Base-by-base conservation (phyloP, 1,140 invertebrate genomes). In the Hetaerina americana region DNA sequence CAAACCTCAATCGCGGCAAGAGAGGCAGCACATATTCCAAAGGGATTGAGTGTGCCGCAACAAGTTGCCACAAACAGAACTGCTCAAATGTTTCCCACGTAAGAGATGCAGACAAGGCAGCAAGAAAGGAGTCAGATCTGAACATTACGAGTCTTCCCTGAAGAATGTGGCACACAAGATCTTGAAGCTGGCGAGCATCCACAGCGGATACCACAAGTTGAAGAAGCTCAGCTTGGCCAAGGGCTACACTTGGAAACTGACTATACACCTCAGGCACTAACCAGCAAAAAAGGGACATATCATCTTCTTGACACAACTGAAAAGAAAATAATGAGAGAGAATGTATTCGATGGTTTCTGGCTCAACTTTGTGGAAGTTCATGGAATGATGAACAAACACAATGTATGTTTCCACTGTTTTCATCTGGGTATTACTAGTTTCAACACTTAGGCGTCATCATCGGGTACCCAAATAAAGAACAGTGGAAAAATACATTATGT, bases 1-100 rank as follows among this genome's bases (percentile, higher is more conserved):
- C 85, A 82, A 89, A 93, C 78, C 96, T 92, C 70, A 98, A 82
- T 79, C 94, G 92, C 3, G 94, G 91, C 75, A 98, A 85, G 76
- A 98, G 86, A 28, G 95, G 93, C 79, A 97, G 83, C 69, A 97
- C 88, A 77, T 92, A 89, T 77, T 96, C 92, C 5, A 97, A 87
- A 12, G 92, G 90, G 77, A 97, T 92, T 79, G 95, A 92, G 78
- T 98, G 96, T 66, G 95, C 94, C 74, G 90, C 88, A 49, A 97
- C 87, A 29, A 99, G 84, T 82, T 97, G 94, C 96, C 96, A 99
- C 8, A 98, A 85, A 79, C 94, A 97, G 78, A 94, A 92, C 78
- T 99, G 96, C 80, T 98, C 96, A 76, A 96, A 94, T 0, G 95
- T 97, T 80, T 98, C 96, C 95, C 96, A 99, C 71, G 88, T 87